Evolutionary conservation across 2,113 vertebrate species (phyloP).

Genomic region (Cygnus buccinator): DNA sequence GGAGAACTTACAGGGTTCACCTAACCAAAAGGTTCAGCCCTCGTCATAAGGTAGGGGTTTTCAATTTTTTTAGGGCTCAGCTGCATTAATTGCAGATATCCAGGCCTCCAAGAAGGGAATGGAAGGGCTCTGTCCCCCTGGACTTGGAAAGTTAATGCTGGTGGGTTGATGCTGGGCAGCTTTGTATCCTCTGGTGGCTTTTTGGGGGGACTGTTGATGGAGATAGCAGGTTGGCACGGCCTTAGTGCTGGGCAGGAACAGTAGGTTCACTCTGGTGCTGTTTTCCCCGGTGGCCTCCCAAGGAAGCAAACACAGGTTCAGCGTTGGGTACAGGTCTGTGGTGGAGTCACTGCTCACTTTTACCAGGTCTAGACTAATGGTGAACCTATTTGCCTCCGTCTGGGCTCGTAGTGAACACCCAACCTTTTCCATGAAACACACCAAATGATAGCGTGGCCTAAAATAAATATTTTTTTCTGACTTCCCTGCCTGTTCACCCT

Average conservation of each 20-base stretch:
- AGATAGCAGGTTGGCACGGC: background rate
- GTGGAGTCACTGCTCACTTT: background rate
- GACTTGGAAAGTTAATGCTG: background rate
- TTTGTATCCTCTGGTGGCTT: background rate
- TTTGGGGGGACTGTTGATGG: background rate
- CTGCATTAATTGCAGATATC: background rate
- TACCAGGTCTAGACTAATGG: slow-evolving; percentile 38
- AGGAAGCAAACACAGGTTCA: background rate
- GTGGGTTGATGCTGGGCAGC: background rate
- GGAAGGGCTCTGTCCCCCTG: background rate
- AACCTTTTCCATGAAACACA: background rate
- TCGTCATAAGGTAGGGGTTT: background rate
- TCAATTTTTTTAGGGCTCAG: background rate
- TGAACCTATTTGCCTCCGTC: slow-evolving; percentile 39
- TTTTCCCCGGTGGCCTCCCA: background rate
- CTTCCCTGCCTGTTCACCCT: background rate
- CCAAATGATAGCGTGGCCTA: slow-evolving; percentile 17
- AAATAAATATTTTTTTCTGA: slow-evolving; percentile 55
- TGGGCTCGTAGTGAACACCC: background rate
- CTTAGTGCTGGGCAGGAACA: background rate
- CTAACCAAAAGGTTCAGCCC: background rate
- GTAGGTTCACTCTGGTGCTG: background rate
- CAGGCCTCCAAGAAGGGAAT: background rate
- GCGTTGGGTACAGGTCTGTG: background rate
- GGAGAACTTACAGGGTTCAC: background rate